phyloP scores from a whole-genome alignment of 2,113 vertebrate species.

The Peromyscus californicus region DNA sequence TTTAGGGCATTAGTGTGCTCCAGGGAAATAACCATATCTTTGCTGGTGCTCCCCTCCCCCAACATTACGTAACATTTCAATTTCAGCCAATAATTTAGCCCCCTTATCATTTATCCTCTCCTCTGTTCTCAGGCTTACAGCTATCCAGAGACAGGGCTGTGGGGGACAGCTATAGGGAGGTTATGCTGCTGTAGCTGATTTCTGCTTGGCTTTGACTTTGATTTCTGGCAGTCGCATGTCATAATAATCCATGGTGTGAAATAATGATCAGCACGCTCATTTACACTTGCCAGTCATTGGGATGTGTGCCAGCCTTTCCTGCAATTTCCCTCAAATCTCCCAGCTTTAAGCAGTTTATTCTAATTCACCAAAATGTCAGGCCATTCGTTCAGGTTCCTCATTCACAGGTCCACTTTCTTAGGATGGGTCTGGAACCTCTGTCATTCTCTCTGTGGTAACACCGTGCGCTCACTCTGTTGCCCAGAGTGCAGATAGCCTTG shows the following conservation, averaged over 20 bases:
- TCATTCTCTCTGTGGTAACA: slow-evolving; percentile 19
- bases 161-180: not conserved
- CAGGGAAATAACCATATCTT: slow-evolving; percentile 10
- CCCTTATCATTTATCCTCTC: slow-evolving; percentile 5
- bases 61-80: not conserved
- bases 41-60: not conserved
- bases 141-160: not conserved
- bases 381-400: not conserved
- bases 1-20: slow-evolving; percentile 42
- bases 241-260: slow-evolving; percentile 28
- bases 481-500: not conserved
- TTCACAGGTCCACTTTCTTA: not conserved
- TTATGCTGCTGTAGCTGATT: not conserved
- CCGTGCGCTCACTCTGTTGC: not conserved
- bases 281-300: slow-evolving; percentile 31
- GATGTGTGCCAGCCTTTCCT: not conserved
- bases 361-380: not conserved
- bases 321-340: not conserved
- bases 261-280: slow-evolving; percentile 27
- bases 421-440: not conserved
- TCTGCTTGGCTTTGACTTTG: slow-evolving; percentile 54
- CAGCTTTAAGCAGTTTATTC: slow-evolving; percentile 32
- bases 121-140: not conserved
- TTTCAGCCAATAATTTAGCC: slow-evolving; percentile 35
- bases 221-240: slow-evolving; percentile 60